A percentile compares a stretch with the other conserved stretches of the same genome.
Conservation (phyloP, 2,113 vertebrate genomes). For the Sterna hirundo region DNA sequence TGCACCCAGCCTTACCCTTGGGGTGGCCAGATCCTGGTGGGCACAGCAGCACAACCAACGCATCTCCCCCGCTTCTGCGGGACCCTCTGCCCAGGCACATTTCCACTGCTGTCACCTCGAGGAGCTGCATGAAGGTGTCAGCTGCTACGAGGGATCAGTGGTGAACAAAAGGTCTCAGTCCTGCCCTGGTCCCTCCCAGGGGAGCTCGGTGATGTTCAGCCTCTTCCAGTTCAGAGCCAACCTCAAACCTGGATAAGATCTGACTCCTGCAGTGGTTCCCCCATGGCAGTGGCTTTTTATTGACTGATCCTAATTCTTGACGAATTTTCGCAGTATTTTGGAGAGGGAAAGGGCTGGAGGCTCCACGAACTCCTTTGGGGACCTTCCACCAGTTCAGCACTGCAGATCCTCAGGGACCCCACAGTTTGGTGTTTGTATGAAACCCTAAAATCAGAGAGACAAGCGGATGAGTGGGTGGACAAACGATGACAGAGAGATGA, state of each 20-base stretch:
- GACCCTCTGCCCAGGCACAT: background rate
- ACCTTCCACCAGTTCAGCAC: background rate
- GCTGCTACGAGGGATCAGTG: fast-evolving
- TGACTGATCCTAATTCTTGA: background rate
- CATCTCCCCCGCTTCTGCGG: background rate
- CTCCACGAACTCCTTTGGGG: fast-evolving
- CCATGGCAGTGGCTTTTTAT: background rate
- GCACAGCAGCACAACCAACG: background rate
- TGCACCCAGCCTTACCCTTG: background rate
- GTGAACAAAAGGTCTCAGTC: background rate
- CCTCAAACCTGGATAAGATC: background rate
- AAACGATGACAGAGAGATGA: fast-evolving
- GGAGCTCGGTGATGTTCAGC: background rate
- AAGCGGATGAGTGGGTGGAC: background rate
- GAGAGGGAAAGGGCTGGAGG: background rate
- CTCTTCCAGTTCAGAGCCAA: background rate
- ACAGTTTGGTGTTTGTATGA: fast-evolving
- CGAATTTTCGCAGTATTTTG: fast-evolving
- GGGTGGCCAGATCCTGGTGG: background rate
- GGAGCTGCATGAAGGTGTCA: background rate
- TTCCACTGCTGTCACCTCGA: background rate
- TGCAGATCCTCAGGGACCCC: background rate
- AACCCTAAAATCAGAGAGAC: background rate
- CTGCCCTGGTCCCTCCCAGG: background rate
- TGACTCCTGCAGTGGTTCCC: background rate